Evolutionary conservation across 1,140 invertebrate genomes (phyloP).

Genomic region (Lepidostoma basale): DNA sequence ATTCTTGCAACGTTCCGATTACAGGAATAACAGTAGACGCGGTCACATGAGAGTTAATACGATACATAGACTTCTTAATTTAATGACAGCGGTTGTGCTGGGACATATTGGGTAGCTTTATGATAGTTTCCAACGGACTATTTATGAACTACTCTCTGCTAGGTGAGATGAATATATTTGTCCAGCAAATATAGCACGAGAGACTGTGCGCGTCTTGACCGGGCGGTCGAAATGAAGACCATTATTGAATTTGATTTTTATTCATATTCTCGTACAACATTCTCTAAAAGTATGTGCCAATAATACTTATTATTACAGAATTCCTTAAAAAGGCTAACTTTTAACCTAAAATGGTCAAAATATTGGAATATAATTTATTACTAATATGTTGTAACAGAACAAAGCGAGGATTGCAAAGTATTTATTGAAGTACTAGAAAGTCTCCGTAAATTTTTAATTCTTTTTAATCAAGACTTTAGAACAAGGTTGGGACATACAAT

Average conservation of each 20-base stretch:
- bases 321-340: conserved; percentile 19
- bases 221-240: neutral
- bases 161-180: conserved; percentile 37
- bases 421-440: no score
- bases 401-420: conserved; percentile 5
- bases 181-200: conserved; percentile 41
- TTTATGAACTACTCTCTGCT: conserved; percentile 22
- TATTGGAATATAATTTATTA: conserved; percentile 25
- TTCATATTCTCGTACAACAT: neutral
- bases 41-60: conserved; percentile 1
- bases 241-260: neutral
- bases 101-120: conserved; percentile 25
- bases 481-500: no score
- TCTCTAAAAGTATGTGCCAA: conserved; percentile 9
- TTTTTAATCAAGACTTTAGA: no score
- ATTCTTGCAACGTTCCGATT: no score
- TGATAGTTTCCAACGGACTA: conserved; percentile 9
- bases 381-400: conserved; percentile 15
- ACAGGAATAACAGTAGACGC: neutral
- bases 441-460: no score
- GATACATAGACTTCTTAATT: conserved; percentile 20
- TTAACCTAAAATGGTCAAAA: conserved; percentile 22
- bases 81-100: conserved; percentile 35
- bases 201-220: conserved; percentile 36
- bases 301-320: conserved; percentile 27